Base-by-base conservation (phyloP, 2,113 vertebrate genomes). In the Mobula hypostoma region DNA sequence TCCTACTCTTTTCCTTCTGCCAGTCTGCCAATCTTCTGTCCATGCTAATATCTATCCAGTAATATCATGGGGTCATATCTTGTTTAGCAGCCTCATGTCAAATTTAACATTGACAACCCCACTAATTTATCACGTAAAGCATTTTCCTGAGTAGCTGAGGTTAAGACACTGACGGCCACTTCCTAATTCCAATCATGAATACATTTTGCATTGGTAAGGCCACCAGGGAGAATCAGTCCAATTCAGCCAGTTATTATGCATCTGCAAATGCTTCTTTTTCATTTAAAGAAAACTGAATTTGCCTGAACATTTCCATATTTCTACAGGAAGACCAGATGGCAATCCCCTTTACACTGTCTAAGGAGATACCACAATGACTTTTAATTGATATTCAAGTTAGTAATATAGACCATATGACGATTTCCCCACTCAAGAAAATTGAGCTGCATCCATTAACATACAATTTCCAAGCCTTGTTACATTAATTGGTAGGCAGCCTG, bases 321-420 rank as follows among this genome's bases (percentile, higher is more conserved):
- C 32, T 66, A 70, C 70, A 27, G 24, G 36, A 36, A 17, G 21
- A 74, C 90, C 36, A 74, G 91, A 66, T 92, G 90, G 58, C 32
- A 92, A 72, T 70, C n/a, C 8, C 15, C 7, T 24, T 40, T 48
- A 21, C 5, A 36, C 72, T 24, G 40, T 56, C 17, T 83, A 90
- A 94, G 87, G 91, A 94, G 94, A 93, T 94, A 91, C 92, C 77
- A 63, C 94, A 63, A 94, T 94, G 94, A 94, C 94, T 94, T 76
- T 68, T 80, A 83, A 94, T 94, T 94, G 94, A 94, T 88, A 94
- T 94, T 93, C 95, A 93, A 94, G 94, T 94, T 94, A 92, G 94
- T 72, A 88, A 40, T 66, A 82, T 58, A 85, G 93, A 24, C 40
- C 12, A 0, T 77, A 40, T 76, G 95, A 94, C 7, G 29, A n/a